phyloP scores from a whole-genome alignment of 2,113 vertebrate genomes.

The Mormoops blainvillei region DNA sequence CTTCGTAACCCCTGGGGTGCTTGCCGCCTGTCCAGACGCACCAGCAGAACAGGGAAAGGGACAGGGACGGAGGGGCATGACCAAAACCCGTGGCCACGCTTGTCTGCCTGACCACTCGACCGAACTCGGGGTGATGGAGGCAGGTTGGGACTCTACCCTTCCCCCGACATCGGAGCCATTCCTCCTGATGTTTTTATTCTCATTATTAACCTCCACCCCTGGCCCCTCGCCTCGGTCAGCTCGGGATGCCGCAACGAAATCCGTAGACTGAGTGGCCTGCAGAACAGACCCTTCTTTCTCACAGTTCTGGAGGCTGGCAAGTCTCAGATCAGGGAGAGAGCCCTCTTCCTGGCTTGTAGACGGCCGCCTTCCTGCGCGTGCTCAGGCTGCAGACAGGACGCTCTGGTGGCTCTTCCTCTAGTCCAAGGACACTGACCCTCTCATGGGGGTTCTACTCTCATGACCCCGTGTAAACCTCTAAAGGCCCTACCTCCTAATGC shows the following conservation, averaged over 20 bases:
- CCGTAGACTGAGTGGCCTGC: fast-evolving
- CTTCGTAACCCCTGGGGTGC: background rate
- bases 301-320: background rate
- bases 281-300: background rate
- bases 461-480: background rate
- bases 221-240: background rate
- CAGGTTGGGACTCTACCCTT: background rate
- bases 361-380: fast-evolving
- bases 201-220: fast-evolving
- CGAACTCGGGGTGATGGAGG: background rate
- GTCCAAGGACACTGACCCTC: background rate
- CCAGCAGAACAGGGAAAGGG: background rate
- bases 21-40: background rate
- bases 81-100: background rate
- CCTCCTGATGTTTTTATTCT: background rate
- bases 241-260: too few species aligned
- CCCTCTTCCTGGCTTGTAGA: background rate
- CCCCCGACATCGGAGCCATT: background rate
- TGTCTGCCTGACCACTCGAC: background rate
- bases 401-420: background rate
- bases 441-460: background rate
- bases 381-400: background rate
- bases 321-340: background rate
- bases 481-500: background rate
- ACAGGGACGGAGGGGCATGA: background rate